phyloP scores from a whole-genome alignment of 2,113 vertebrate species.

The Phasianus colchicus region DNA sequence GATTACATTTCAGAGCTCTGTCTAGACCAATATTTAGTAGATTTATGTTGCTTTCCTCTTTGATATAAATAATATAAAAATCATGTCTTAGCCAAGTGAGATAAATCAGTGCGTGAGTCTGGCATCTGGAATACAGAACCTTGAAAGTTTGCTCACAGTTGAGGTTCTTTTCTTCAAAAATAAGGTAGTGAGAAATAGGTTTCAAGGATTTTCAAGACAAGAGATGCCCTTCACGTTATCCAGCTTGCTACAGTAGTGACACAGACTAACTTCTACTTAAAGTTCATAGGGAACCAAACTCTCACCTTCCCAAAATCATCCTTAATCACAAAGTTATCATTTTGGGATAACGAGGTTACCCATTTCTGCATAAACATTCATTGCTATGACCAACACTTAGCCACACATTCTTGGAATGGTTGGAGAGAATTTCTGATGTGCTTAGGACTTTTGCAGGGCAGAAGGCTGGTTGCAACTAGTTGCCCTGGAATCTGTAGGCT shows the following conservation, averaged over 20 bases:
- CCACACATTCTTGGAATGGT: not conserved
- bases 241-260: not conserved
- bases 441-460: not conserved
- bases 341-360: not conserved
- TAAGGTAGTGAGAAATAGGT: not conserved
- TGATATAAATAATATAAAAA: not conserved
- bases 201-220: not conserved
- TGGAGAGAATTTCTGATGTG: not conserved
- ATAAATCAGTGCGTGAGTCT: not conserved
- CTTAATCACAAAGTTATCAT: accelerated
- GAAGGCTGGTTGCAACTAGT: not conserved
- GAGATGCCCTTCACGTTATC: accelerated
- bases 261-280: not conserved
- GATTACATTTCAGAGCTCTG: not conserved
- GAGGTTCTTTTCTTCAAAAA: not conserved
- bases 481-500: not conserved
- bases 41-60: not conserved
- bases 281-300: not conserved
- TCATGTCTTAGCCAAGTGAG: not conserved
- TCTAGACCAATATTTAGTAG: not conserved
- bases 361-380: not conserved
- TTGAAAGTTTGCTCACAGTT: not conserved
- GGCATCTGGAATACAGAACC: not conserved
- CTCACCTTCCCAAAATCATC: not conserved
- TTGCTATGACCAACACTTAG: not conserved